Conservation (phyloP, 2,113 vertebrate species). For the Coreoperca whiteheadi region DNA sequence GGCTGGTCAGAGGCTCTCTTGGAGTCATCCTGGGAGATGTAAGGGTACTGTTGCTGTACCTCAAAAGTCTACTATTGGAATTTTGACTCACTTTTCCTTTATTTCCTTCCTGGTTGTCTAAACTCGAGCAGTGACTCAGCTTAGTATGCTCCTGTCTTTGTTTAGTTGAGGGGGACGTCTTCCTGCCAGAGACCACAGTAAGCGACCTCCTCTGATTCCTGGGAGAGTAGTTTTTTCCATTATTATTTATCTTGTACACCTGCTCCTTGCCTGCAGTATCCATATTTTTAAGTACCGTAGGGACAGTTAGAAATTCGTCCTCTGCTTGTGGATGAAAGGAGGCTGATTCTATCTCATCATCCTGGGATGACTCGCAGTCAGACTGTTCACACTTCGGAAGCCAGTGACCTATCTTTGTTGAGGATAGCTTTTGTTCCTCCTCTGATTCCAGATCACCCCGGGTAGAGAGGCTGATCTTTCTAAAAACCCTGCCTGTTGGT, state of each 20-base stretch:
- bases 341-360: slow-evolving; percentile 69
- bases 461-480: slow-evolving; percentile 79
- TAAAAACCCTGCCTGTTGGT: slow-evolving; percentile 63
- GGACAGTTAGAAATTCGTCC: slow-evolving; percentile 74
- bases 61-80: slow-evolving; percentile 33
- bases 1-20: slow-evolving; percentile 68
- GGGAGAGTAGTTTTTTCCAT: slow-evolving; percentile 43
- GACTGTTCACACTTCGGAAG: slow-evolving; percentile 63
- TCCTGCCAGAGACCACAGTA: slow-evolving; percentile 43
- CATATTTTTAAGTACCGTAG: slow-evolving; percentile 67
- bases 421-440: slow-evolving; percentile 57
- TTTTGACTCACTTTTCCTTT: slow-evolving; percentile 48
- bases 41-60: slow-evolving; percentile 25
- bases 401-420: slow-evolving; percentile 45
- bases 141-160: slow-evolving; percentile 52
- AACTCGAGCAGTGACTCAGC: slow-evolving; percentile 48
- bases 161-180: slow-evolving; percentile 60
- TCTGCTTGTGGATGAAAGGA: slow-evolving; percentile 61
- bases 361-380: slow-evolving; percentile 70
- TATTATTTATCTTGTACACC: slow-evolving; percentile 14
- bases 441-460: slow-evolving; percentile 64
- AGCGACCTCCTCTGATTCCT: slow-evolving; percentile 59
- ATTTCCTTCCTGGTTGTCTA: slow-evolving; percentile 49
- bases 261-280: slow-evolving; percentile 63
- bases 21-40: slow-evolving; percentile 55